Percentiles rank a stretch among this genome's conserved stretches.
phyloP scores from a whole-genome alignment of 2,797 vertebrate genomes.

The Hippopotamyrus pictus region DNA sequence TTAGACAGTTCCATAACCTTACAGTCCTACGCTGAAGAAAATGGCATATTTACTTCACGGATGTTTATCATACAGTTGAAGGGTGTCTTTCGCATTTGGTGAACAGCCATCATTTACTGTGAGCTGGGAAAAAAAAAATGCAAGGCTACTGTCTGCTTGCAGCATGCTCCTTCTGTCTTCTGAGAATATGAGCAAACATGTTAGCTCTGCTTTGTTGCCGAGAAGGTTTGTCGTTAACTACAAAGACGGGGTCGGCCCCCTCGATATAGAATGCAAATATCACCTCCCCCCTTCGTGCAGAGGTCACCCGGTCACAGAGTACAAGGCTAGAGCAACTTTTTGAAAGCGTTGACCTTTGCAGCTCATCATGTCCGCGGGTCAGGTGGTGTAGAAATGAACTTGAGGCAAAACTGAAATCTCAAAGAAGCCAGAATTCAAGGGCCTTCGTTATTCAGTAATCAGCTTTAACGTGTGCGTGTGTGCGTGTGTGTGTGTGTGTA shows the following conservation, averaged over 20 bases:
- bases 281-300: slow-evolving; percentile 21
- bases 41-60: slow-evolving; percentile 4
- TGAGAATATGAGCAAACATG: not conserved
- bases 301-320: slow-evolving; percentile 20
- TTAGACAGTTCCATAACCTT: slow-evolving; percentile 7
- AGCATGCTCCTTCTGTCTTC: not conserved
- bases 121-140: not conserved
- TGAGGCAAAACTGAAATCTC: not conserved
- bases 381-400: not conserved
- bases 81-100: slow-evolving; percentile 7
- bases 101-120: slow-evolving; percentile 2
- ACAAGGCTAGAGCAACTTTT: slow-evolving; percentile 11
- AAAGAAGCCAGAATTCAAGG: not conserved
- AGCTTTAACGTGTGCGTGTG: not conserved
- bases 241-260: not conserved
- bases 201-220: slow-evolving; percentile 1
- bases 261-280: slow-evolving; percentile 27
- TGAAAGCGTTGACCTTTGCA: slow-evolving; percentile 25
- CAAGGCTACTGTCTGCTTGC: not conserved
- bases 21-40: not conserved
- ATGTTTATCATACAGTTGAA: slow-evolving; percentile 11
- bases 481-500: too few relatives aligned
- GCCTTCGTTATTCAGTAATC: not conserved
- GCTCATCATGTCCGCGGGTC: slow-evolving; percentile 1
- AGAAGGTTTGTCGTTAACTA: not conserved